Evolutionary conservation across 2,113 vertebrate genomes (phyloP).

Genomic region (Callipepla squamata): DNA sequence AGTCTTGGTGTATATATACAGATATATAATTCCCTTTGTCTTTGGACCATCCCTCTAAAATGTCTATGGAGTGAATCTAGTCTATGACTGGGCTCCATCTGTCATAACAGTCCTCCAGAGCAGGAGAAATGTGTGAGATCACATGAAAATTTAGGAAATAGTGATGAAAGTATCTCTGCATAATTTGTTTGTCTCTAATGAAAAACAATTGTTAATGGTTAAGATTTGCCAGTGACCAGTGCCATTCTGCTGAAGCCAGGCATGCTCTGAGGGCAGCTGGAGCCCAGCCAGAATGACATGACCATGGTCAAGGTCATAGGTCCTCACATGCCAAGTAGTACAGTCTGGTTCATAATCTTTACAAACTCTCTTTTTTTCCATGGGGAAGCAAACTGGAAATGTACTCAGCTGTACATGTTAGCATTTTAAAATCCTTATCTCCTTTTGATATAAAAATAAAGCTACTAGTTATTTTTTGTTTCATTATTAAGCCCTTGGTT

Average conservation of each 20-base stretch:
- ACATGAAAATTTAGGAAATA: not conserved
- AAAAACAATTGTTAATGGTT: constrained; percentile 36
- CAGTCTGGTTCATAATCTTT: constrained; percentile 23
- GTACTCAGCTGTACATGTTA: not conserved
- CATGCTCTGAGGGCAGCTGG: constrained; percentile 48
- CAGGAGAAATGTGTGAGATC: not conserved
- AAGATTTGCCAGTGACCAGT: constrained; percentile 58
- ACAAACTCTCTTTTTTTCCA: not conserved
- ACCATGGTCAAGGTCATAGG: constrained; percentile 35
- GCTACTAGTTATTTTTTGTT: constrained; percentile 56
- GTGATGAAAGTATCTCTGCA: not conserved
- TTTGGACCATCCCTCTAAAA: not conserved
- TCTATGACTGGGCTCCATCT: not conserved
- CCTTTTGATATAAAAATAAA: constrained; percentile 65
- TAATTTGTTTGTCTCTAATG: not conserved
- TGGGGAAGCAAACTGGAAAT: constrained; percentile 21
- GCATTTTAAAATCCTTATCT: constrained; percentile 65
- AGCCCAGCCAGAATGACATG: constrained; percentile 33
- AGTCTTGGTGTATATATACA: not conserved
- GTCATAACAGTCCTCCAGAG: not conserved
- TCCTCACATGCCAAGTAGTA: not conserved
- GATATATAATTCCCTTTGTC: not conserved
- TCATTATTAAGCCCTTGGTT: constrained; percentile 58
- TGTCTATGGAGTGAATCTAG: not conserved
- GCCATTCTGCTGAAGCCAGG: constrained; percentile 49